Conservation (phyloP, 2,113 vertebrate species). For the Oncorhynchus clarkii region DNA sequence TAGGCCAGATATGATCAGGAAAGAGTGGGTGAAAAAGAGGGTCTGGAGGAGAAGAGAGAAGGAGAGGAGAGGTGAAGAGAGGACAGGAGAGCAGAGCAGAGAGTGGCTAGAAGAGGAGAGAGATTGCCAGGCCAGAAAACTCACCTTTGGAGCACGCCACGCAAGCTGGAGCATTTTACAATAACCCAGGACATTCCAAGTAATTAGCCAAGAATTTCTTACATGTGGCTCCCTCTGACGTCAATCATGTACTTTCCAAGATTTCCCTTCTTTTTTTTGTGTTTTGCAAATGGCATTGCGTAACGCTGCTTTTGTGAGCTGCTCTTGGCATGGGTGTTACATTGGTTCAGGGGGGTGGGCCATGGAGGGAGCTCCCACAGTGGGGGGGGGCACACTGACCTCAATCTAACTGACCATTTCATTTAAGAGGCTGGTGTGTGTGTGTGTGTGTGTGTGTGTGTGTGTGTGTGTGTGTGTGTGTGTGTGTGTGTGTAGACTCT, state of each 20-base stretch:
- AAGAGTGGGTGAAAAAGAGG: constrained; percentile 1
- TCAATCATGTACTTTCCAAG: constrained; percentile 76
- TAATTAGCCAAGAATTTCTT: constrained; percentile 76
- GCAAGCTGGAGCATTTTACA: constrained; percentile 54
- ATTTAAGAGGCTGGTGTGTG: background rate
- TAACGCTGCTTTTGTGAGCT: background rate
- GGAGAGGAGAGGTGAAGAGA: constrained; percentile 2
- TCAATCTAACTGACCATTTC: background rate
- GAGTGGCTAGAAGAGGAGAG: background rate
- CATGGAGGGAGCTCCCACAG: too few relatives aligned
- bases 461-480: background rate
- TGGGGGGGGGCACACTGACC: background rate
- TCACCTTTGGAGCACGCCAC: constrained; percentile 46
- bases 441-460: background rate
- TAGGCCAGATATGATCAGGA: background rate
- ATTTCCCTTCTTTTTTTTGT: constrained; percentile 61
- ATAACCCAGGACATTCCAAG: constrained; percentile 69
- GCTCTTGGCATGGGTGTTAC: background rate
- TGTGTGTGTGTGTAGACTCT: background rate
- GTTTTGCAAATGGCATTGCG: constrained; percentile 40
- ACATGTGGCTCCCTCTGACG: constrained; percentile 79
- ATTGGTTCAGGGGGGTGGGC: too few relatives aligned
- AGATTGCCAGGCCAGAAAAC: constrained; percentile 25
- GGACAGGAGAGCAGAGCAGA: background rate
- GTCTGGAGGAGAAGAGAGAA: constrained; percentile 11